Evolutionary conservation across 2,888 invertebrate genomes (phyloP).

Genomic region (Drosophila algonquin): DNA sequence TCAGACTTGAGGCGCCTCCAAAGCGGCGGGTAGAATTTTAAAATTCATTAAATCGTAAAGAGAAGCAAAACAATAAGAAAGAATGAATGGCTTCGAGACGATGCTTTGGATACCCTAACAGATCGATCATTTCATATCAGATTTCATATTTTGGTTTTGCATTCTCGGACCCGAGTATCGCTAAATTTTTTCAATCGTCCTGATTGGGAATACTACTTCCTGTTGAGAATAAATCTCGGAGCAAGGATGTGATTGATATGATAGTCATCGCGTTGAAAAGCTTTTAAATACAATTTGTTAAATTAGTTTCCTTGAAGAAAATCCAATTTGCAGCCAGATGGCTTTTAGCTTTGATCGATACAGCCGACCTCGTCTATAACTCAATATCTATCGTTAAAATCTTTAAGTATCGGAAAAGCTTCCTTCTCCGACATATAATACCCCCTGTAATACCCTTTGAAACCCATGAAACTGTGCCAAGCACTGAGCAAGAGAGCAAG

Average conservation of each 20-base stretch:
- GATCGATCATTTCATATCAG: background rate
- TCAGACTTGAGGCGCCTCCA: constrained; percentile 30
- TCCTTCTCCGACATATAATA: background rate
- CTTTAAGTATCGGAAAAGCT: background rate
- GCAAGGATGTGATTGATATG: no score
- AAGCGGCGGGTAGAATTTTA: constrained; percentile 27
- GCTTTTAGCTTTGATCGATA: no score
- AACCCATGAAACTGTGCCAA: constrained; percentile 49
- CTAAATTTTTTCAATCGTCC: no score
- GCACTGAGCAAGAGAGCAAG: constrained; percentile 27
- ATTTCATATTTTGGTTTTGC: no score
- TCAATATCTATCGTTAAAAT: background rate
- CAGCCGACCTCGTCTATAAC: no score
- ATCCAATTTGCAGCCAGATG: no score
- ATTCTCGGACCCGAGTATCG: no score
- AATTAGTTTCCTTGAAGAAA: no score
- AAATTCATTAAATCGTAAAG: constrained; percentile 48
- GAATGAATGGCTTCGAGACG: background rate
- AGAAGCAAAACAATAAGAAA: constrained; percentile 23
- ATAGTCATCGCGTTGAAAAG: no score
- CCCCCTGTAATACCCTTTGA: constrained; percentile 1
- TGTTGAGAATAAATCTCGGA: no score
- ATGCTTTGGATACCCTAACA: background rate
- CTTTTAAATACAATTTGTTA: no score
- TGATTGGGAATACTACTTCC: no score